Evolutionary conservation across 2,797 vertebrate species (phyloP).

Genomic region (Apogon talboti): DNA sequence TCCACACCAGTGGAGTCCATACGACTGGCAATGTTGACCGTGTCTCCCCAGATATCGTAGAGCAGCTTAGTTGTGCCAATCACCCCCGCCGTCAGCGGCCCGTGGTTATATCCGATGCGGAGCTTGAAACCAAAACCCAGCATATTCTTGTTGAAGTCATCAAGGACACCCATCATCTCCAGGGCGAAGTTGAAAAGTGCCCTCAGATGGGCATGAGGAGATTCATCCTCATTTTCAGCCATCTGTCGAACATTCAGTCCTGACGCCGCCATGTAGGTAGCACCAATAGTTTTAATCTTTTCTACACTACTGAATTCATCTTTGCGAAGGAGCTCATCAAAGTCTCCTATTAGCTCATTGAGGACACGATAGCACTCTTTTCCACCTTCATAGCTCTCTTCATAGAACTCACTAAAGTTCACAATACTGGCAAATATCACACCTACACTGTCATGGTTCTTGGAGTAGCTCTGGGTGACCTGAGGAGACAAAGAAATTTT

Average conservation of each 20-base stretch:
- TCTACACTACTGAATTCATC: conserved; percentile 91
- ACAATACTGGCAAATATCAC: conserved; percentile 99
- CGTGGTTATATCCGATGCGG: conserved; percentile 96
- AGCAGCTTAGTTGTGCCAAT: conserved; percentile 98
- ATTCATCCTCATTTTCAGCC: conserved; percentile 77
- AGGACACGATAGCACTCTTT: conserved; percentile 98
- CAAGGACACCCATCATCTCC: conserved; percentile 98
- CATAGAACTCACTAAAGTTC: conserved; percentile 99
- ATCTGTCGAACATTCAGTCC: conserved; percentile 91
- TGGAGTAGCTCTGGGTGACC: conserved; percentile 97
- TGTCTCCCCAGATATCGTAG: conserved; percentile 99
- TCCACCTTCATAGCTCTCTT: conserved; percentile 97
- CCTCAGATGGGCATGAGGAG: conserved; percentile 90
- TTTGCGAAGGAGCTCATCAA: conserved; percentile 93
- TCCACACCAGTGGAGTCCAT: conserved; percentile 99
- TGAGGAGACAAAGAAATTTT: conserved; percentile 35
- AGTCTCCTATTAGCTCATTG: conserved; percentile 97
- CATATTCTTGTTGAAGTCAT: conserved; percentile 99
- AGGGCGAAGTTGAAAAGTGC: conserved; percentile 95
- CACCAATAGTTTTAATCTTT: conserved; percentile 99
- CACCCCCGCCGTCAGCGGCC: conserved; percentile 94
- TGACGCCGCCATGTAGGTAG: conserved; percentile 98
- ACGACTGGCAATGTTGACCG: conserved; percentile 97
- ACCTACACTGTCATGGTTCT: conserved; percentile 94
- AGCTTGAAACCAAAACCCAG: conserved; percentile 98